These are phyloP conservation scores for Hypercompe scribonia DNA, from an alignment of 2,888 invertebrate species.

Conservation along the genomic window DNA sequence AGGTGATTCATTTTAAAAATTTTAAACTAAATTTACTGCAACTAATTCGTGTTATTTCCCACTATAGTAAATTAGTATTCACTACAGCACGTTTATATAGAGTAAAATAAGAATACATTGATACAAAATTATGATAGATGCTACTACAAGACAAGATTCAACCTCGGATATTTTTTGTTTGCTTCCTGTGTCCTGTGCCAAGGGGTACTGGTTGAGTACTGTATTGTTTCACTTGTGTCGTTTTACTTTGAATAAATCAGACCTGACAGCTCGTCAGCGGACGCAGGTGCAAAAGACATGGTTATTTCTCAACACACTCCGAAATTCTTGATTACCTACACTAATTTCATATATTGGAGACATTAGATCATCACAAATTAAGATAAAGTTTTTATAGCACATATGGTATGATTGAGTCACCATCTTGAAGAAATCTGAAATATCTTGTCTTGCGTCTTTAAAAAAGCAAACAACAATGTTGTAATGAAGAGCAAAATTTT, in stretches of 20 bases:
- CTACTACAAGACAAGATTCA: slow-evolving; percentile 61
- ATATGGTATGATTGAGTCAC: not conserved
- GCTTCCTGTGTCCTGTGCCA: slow-evolving; percentile 62
- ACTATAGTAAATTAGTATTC: not conserved
- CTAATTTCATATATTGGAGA: slow-evolving; percentile 34
- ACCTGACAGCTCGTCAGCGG: slow-evolving; percentile 70
- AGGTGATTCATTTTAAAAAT: not conserved
- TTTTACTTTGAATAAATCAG: slow-evolving; percentile 77
- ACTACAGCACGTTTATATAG: not conserved
- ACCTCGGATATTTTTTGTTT: slow-evolving; percentile 62
- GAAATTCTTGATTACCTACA: slow-evolving; percentile 45
- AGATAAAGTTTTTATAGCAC: not conserved
- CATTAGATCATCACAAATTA: not conserved
- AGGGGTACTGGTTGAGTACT: slow-evolving; percentile 46
- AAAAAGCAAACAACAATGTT: no score
- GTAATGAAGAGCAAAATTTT: no score
- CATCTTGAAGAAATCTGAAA: not conserved
- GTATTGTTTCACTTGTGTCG: slow-evolving; percentile 70
- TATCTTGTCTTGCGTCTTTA: not conserved
- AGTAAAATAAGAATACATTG: slow-evolving; percentile 6
- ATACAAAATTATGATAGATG: slow-evolving; percentile 63
- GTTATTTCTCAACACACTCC: slow-evolving; percentile 48
- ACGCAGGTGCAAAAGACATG: slow-evolving; percentile 71
- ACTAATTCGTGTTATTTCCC: not conserved
- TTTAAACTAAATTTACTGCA: not conserved